Evolutionary conservation across 2,888 invertebrate species (phyloP).

Genomic region (Tipula unca): DNA sequence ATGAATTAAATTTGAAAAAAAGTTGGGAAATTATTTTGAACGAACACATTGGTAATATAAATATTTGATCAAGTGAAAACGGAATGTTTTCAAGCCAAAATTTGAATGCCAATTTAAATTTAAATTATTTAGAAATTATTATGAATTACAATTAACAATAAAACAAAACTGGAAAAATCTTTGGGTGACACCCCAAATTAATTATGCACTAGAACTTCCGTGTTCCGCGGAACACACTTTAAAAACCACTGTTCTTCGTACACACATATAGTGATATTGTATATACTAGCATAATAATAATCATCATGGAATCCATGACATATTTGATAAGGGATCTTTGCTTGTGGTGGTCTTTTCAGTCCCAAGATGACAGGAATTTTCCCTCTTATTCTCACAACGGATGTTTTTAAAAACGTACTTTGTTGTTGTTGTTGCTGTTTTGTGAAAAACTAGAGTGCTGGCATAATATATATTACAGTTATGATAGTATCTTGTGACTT

Average conservation of each 20-base stretch:
- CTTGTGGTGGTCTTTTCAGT: conserved; percentile 15
- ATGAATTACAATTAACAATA: too few species aligned
- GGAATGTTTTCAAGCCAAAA: too few species aligned
- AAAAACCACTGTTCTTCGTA: not conserved
- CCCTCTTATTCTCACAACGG: not conserved
- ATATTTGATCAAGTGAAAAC: too few species aligned
- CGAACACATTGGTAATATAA: too few species aligned
- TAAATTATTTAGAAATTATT: too few species aligned
- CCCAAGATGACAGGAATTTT: conserved; percentile 1
- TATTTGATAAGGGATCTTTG: conserved; percentile 10
- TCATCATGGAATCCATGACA: conserved; percentile 8
- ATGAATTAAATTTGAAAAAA: too few species aligned
- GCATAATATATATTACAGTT: not conserved
- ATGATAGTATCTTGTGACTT: not conserved
- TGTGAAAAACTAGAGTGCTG: not conserved
- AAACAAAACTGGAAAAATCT: too few species aligned
- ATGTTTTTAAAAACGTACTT: not conserved
- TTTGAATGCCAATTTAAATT: too few species aligned
- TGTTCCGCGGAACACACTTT: not conserved
- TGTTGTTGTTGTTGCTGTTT: not conserved
- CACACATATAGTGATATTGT: not conserved
- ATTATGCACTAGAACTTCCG: too few species aligned
- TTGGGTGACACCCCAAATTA: too few species aligned
- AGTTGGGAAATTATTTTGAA: too few species aligned
- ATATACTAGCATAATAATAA: not conserved